These are phyloP conservation scores for Arrhopalites spinosus DNA, from an alignment of 2,888 invertebrate species.

Conservation along the genomic window DNA sequence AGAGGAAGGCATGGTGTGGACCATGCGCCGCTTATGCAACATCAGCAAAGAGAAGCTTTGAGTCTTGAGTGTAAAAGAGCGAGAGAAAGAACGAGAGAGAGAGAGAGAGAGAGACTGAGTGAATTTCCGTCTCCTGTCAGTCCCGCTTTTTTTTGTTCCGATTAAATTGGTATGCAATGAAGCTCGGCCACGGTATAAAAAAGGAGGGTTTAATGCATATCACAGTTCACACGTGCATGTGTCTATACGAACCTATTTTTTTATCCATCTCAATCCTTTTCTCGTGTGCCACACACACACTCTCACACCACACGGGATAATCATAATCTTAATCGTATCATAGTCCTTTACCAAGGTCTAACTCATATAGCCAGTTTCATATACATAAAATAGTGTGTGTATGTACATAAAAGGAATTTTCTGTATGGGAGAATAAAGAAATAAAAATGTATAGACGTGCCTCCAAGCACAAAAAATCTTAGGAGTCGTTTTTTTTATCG, in stretches of 20 bases:
- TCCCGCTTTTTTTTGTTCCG: slow-evolving; percentile 38
- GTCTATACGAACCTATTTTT: neutral
- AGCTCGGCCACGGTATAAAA: slow-evolving; percentile 12
- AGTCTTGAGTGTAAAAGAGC: neutral
- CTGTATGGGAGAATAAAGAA: too few relatives aligned
- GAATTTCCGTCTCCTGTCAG: slow-evolving; percentile 38
- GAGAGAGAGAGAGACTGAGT: slow-evolving; percentile 11
- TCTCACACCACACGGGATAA: neutral
- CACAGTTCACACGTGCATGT: slow-evolving; percentile 8
- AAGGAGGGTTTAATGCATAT: slow-evolving; percentile 9
- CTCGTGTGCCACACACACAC: neutral
- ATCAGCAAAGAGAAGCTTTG: too few relatives aligned
- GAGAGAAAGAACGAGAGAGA: neutral
- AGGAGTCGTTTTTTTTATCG: too few relatives aligned
- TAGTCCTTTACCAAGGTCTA: neutral
- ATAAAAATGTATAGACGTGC: too few relatives aligned
- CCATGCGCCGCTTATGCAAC: slow-evolving; percentile 26
- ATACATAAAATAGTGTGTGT: neutral
- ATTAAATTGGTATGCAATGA: slow-evolving; percentile 52
- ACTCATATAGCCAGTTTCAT: neutral
- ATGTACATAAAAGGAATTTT: neutral
- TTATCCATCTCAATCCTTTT: neutral
- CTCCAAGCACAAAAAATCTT: too few relatives aligned
- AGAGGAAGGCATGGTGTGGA: slow-evolving; percentile 5
- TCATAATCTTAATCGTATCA: too few relatives aligned